These are phyloP conservation scores for Dicaeum eximium DNA, from an alignment of 2,113 vertebrate genomes.

Conservation along the genomic window DNA sequence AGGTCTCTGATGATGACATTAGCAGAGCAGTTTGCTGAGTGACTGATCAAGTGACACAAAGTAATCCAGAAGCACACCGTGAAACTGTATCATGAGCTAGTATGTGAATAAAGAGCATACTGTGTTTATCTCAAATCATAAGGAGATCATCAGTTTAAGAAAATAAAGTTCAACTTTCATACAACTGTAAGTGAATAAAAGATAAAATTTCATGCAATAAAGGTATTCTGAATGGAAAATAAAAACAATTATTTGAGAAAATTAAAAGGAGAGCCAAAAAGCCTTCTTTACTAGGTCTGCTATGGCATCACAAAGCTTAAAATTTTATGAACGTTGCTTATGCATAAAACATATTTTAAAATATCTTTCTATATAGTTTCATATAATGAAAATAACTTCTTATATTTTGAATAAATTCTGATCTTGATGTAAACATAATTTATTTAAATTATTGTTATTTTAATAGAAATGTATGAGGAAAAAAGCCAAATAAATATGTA, in stretches of 20 bases:
- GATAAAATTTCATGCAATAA: background rate
- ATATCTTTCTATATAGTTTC: background rate
- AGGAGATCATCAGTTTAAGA: constrained; percentile 37
- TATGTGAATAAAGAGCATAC: constrained; percentile 33
- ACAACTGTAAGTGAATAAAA: background rate
- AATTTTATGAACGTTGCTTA: background rate
- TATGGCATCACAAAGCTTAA: background rate
- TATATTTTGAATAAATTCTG: background rate
- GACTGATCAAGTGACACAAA: constrained; percentile 45
- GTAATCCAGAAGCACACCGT: background rate
- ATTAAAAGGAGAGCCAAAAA: background rate
- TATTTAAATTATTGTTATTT: background rate
- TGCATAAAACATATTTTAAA: fast-evolving
- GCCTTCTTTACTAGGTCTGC: background rate
- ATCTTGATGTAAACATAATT: background rate
- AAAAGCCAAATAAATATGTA: fast-evolving
- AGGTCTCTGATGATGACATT: constrained; percentile 30
- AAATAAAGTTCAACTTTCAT: background rate
- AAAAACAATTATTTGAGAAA: background rate
- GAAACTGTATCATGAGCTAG: constrained; percentile 38
- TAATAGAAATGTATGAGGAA: background rate
- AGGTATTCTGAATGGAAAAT: background rate
- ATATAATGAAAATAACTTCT: background rate
- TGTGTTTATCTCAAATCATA: constrained; percentile 44
- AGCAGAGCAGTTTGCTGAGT: background rate